These are phyloP conservation scores for Gasterosteus aculeatus DNA, from an alignment of 2,113 vertebrate genomes.

Conservation along the genomic window DNA sequence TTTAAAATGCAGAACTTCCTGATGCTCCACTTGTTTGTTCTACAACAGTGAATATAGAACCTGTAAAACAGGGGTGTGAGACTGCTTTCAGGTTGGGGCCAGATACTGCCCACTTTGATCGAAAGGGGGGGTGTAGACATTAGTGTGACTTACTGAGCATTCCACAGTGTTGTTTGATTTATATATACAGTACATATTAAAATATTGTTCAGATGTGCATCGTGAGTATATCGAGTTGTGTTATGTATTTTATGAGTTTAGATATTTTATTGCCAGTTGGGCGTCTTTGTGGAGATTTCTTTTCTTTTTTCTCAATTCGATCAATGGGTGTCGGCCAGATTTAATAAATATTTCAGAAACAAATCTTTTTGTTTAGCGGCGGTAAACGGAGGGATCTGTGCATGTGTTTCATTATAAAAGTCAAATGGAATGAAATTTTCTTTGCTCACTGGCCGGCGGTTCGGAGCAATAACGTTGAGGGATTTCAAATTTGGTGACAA, in stretches of 20 bases:
- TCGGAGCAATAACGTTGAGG: neutral
- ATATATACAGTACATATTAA: neutral
- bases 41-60: neutral
- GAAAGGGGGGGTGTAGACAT: too few relatives aligned
- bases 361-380: neutral
- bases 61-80: neutral
- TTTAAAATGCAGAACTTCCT: neutral
- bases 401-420: neutral
- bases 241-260: too few relatives aligned
- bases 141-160: too few relatives aligned
- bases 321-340: neutral
- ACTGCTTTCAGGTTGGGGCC: too few relatives aligned
- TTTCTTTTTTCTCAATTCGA: neutral
- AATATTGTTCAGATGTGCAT: neutral
- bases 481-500: neutral
- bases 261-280: too few relatives aligned
- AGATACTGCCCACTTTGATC: too few relatives aligned
- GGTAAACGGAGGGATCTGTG: neutral
- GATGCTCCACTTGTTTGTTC: neutral
- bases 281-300: too few relatives aligned
- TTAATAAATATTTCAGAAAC: neutral
- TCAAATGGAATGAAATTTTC: neutral
- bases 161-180: too few relatives aligned
- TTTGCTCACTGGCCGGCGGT: too few relatives aligned
- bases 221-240: too few relatives aligned